phyloP scores from a whole-genome alignment of 2,797 vertebrate species.

The Diceros bicornis region DNA sequence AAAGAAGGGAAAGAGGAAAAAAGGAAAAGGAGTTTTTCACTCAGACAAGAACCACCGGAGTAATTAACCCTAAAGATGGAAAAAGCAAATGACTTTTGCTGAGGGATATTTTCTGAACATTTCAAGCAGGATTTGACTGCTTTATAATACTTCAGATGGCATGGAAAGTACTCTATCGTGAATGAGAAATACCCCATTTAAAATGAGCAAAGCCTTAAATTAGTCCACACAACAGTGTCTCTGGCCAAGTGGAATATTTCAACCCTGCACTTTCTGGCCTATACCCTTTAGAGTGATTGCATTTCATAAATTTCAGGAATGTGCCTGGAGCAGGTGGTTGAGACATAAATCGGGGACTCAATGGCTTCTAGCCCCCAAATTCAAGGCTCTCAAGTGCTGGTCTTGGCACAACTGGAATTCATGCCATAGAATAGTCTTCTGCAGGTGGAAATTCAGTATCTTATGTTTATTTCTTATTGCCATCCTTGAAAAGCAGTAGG shows the following conservation, averaged over 20 bases:
- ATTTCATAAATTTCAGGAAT: conserved; percentile 71
- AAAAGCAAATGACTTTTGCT: not conserved
- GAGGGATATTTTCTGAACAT: conserved; percentile 7
- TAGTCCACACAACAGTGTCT: not conserved
- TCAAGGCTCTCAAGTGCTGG: conserved; percentile 39
- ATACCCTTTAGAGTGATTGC: conserved; percentile 43
- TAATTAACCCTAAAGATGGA: not conserved
- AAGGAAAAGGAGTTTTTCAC: not conserved
- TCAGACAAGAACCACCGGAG: not conserved
- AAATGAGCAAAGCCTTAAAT: conserved; percentile 29
- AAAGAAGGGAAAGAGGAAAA: not conserved
- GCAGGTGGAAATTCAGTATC: not conserved
- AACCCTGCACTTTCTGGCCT: conserved; percentile 11
- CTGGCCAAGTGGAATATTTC: conserved; percentile 45
- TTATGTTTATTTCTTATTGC: conserved; percentile 2
- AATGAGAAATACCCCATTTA: conserved; percentile 1
- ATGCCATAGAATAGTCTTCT: not conserved
- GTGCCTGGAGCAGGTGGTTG: conserved; percentile 53
- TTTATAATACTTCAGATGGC: not conserved
- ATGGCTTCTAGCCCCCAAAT: conserved; percentile 13
- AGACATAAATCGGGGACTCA: conserved; percentile 71
- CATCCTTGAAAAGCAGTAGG: not conserved
- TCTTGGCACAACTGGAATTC: conserved; percentile 40
- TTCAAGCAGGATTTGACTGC: not conserved
- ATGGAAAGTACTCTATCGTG: not conserved